Base-by-base conservation (phyloP, 2,797 vertebrate species). In the Malurus leucopterus region DNA sequence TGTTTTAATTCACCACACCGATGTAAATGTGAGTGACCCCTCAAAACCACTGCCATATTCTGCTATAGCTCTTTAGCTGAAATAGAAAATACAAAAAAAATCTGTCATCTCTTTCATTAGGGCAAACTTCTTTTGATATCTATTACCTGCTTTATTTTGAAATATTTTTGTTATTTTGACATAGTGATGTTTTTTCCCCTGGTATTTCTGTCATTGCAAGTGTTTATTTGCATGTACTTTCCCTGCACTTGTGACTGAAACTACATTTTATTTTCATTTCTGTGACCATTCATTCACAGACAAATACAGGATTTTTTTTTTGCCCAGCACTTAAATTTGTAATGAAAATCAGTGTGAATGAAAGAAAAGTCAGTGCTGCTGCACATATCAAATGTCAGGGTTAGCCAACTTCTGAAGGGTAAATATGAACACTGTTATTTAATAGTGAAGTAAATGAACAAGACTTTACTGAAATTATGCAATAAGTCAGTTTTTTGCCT, bases 1-100 rank as follows among this genome's bases (percentile, higher is more conserved):
- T 57, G 98, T 99, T 84, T 96, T 99, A 95, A 99, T 99, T 96
- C 99, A 99, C 96, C 99, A 99, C 97, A 99, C 98, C 57, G 99
- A 99, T 86, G 99, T 99, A 96, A 99, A 99, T 96, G 99, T 99
- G 93, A 99, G 99, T 99, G 97, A 46, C 30, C 26, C 9, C 54
- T 43, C 17, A 9, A 6, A 49, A 11, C 26, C 15, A 22, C 11
- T 14, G 34, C 20, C 53, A 15, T 62, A 20, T 38, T 8, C 44
- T 67, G 29, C 23, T 85, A 5, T 6, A 4, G 6, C 0, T 62
- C 47, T n/a, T 2, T 5, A 38, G 20, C 24, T 47, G 41, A 13
- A 71, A 24, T 32, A 0, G 0, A 5, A 23, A 53, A 19, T 6
- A 1, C 13, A 62, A 11, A 24, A 2, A 1, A 20, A 34, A 29